Evolutionary conservation across 2,888 invertebrate genomes (phyloP).

Genomic region (Rhagophthalmus giganteus): DNA sequence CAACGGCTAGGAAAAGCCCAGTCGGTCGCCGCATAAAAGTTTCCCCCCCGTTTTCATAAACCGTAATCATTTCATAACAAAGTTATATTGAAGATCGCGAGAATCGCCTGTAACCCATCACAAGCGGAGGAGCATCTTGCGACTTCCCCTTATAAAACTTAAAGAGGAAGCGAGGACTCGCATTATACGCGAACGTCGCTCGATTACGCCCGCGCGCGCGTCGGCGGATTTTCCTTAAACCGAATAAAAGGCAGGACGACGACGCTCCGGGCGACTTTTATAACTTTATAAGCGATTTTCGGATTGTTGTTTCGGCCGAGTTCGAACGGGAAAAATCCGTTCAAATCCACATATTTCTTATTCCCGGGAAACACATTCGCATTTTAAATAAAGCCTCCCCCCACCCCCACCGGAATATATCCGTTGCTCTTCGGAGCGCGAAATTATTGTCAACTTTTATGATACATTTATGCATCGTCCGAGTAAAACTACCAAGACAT

Average conservation of each 20-base stretch:
- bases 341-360: too few relatives aligned
- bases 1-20: background rate
- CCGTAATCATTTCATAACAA: slow-evolving; percentile 12
- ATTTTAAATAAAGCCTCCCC: slow-evolving; percentile 19
- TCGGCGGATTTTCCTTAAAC: background rate
- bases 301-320: slow-evolving; percentile 1
- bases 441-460: slow-evolving; percentile 27
- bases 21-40: slow-evolving; percentile 3
- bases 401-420: slow-evolving; percentile 1
- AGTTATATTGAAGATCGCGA: slow-evolving; percentile 15
- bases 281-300: slow-evolving; percentile 1
- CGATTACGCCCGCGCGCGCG: too few relatives aligned
- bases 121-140: slow-evolving; percentile 6
- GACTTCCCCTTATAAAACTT: slow-evolving; percentile 11
- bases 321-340: too few relatives aligned
- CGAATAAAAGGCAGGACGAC: background rate
- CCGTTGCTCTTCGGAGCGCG: slow-evolving; percentile 16
- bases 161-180: background rate
- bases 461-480: slow-evolving; percentile 26
- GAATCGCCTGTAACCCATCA: slow-evolving; percentile 10
- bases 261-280: background rate
- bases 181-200: background rate
- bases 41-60: slow-evolving; percentile 8
- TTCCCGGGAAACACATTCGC: slow-evolving; percentile 10
- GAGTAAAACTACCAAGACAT: slow-evolving; percentile 14